Percentiles rank a stretch among this genome's conserved stretches.
These are phyloP conservation scores for Adineta ricciae DNA, from an alignment of 2,888 invertebrate species.

Conservation along the genomic window DNA sequence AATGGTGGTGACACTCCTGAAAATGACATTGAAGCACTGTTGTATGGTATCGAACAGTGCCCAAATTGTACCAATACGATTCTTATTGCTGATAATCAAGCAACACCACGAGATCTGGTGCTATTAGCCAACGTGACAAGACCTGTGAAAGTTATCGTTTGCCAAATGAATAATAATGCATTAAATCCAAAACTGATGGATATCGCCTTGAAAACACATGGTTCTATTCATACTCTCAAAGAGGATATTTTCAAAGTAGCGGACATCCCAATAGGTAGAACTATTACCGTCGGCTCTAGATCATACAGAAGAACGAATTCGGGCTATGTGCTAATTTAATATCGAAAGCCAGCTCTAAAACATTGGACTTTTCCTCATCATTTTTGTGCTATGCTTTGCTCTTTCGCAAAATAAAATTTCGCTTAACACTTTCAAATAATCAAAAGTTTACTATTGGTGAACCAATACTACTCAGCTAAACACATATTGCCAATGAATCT, in stretches of 20 bases:
- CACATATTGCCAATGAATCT: too few species aligned
- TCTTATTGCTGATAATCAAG: not conserved
- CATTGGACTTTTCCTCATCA: too few species aligned
- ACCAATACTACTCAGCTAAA: too few species aligned
- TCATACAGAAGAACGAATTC: too few species aligned
- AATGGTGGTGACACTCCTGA: not conserved
- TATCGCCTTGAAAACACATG: not conserved
- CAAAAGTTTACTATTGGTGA: too few species aligned
- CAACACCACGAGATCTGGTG: not conserved
- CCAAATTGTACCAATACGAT: not conserved
- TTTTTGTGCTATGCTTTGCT: too few species aligned
- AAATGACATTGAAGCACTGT: not conserved
- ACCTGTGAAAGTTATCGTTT: not conserved
- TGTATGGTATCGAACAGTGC: not conserved
- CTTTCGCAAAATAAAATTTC: too few species aligned
- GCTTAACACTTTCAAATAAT: too few species aligned
- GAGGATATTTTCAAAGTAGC: not conserved
- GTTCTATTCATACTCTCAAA: not conserved
- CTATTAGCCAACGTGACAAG: not conserved
- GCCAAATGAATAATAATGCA: not conserved
- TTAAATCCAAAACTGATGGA: not conserved
- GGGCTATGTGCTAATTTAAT: too few species aligned
- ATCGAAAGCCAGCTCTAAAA: too few species aligned
- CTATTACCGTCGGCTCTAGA: not conserved
- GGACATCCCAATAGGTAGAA: not conserved